Evolutionary conservation across 2,113 vertebrate genomes (phyloP), one percentile per base, ranked within the genome.

Genomic region (Ictidomys tridecemlineatus): DNA sequence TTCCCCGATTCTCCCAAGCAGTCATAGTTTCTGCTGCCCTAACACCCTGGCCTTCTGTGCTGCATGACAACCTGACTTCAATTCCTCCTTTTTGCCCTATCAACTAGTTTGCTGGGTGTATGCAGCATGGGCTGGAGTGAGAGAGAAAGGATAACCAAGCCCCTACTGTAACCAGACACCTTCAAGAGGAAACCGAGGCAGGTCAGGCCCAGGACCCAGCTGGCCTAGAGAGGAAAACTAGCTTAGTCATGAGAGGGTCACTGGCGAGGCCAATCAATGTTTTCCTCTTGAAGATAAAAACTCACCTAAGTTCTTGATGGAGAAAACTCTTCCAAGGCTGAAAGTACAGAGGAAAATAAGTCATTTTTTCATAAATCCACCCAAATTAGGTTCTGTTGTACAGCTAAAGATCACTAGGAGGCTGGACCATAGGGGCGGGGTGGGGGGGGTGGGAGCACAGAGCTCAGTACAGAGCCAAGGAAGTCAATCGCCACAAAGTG

Each of bases 251-350:
- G 32, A 87, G 45, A 82, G 39, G 30, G n/a, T 51, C 16, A 69
- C 39, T 53, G n/a, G 4, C 13, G 61, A 48, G 32, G 76, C 13
- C 4, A 32, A 51, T 14, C 4, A 28, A 51, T 14, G 3, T 10
- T 83, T 76, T 90, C 84, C 34, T 6, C 89, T 42, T 42, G 76
- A 96, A 79, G 51, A 39, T 56, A 89, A 89, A 45, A 89, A 97
- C 97, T 97, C 42, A 98, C 98, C 91, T 56, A 63, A 18, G 61
- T 77, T 91, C 93, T 93, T 65, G 93, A 76, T 82, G 91, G 26
- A 89, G 83, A 67, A 89, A 80, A 93, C 14, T 91, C 80, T 96
- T 90, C 93, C 83, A 80, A 87, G 96, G 95, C 98, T 98, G 94
- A 94, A 98, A 97, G 32, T 22, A n/a, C 87, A 97, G 89, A 86